Evolutionary conservation across 2,888 invertebrate genomes (phyloP), one percentile per base, ranked within the genome.

Genomic region (Gnatocerus cornutus): DNA sequence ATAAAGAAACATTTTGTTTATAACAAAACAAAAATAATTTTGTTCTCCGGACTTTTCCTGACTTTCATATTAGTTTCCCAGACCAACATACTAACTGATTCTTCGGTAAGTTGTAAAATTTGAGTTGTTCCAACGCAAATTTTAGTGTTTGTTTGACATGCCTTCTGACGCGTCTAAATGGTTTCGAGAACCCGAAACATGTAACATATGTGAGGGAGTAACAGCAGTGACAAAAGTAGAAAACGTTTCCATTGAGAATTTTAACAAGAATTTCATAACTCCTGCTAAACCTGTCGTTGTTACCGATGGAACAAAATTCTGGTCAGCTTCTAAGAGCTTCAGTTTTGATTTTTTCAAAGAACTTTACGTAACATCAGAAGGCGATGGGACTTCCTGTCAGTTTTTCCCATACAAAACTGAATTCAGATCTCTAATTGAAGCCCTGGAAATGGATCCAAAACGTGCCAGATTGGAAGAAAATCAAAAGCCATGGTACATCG

Each of bases 371-470:
- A 87, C 87, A 56, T 85, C 85, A 0, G 87, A 87, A 74, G 72
- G 29, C n/a, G 59, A 46, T 3, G 39, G 43, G 6, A 43, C 14
- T 30, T 63, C 78, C 61, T 98, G 98, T 77, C 97, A 97, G 84
- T 98, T 97, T 85, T 95, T 98, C 82, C 95, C 97, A 0, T 98
- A 98, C 84, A 91, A 94, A 85, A 97, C 97, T 0, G 93, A 94
- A 33, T 93, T 98, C 78, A 86, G 85, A 29, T 91, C 89, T 48
- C 87, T 98, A 0, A 87, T 88, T 53, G 94, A 98, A 71, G 96
- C 95, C 0, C 91, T 98, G 73, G 88, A 89, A 61, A 97, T 97
- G 95, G 90, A 90, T 29, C 85, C 86, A 6, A 88, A 88, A 4
- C 87, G 96, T 67, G 92, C 95, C 0, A 86, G 89, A 59, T 84